Conservation (phyloP, 1,140 invertebrate species). For the Chionoecetes opilio region DNA sequence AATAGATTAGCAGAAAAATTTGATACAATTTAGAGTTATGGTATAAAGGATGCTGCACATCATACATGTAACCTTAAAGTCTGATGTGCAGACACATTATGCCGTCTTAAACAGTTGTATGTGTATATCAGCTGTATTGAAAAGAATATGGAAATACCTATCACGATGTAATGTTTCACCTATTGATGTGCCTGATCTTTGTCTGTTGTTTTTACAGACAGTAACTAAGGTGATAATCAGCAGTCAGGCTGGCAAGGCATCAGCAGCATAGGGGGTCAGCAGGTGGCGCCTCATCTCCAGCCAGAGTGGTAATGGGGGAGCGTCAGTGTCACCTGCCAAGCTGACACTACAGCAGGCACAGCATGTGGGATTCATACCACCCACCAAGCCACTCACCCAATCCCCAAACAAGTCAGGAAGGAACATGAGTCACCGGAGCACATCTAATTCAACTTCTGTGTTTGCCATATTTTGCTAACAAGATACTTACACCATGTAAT, state of each 20-base stretch:
- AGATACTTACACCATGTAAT: no score
- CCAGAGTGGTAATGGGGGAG: slow-evolving; percentile 76
- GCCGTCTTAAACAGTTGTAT: no score
- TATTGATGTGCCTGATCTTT: not conserved
- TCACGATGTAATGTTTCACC: no score
- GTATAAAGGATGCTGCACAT: no score
- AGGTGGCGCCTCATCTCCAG: slow-evolving; percentile 81
- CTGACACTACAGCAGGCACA: slow-evolving; percentile 89
- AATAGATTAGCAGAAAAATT: no score
- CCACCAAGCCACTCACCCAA: slow-evolving; percentile 33
- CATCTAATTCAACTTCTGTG: no score
- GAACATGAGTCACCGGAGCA: not conserved
- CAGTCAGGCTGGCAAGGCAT: slow-evolving; percentile 83
- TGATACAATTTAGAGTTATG: no score
- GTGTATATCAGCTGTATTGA: no score
- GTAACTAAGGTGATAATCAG: slow-evolving; percentile 87
- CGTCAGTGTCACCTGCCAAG: slow-evolving; percentile 87
- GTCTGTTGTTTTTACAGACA: slow-evolving; percentile 83
- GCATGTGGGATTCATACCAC: slow-evolving; percentile 87
- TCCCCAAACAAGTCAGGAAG: slow-evolving; percentile 64
- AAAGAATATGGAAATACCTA: no score
- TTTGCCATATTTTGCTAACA: no score
- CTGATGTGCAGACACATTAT: no score
- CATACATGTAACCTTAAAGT: no score
- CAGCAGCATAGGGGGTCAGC: slow-evolving; percentile 76